These are phyloP conservation scores for Antechinus flavipes DNA, from an alignment of 2,113 vertebrate genomes.

Conservation along the genomic window DNA sequence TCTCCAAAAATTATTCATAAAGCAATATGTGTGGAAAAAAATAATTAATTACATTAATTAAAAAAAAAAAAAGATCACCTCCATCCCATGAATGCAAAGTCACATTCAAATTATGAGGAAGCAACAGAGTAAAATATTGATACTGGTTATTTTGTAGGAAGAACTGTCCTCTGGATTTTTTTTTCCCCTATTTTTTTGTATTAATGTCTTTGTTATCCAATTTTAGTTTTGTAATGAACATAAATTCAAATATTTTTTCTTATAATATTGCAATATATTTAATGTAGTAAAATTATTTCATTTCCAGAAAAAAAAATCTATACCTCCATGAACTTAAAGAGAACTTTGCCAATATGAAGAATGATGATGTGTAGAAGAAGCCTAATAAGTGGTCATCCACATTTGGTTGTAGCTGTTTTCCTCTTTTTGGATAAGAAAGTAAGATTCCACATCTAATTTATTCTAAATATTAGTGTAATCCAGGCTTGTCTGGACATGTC, in stretches of 20 bases:
- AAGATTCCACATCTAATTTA: background rate
- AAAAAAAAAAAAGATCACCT: too few relatives aligned
- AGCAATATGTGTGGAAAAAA: too few relatives aligned
- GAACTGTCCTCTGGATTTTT: background rate
- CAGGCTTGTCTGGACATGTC: background rate
- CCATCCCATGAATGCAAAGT: background rate
- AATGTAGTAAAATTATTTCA: constrained; percentile 33
- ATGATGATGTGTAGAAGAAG: background rate
- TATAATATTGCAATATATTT: constrained; percentile 6
- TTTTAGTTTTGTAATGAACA: constrained; percentile 39
- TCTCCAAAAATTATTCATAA: too few relatives aligned
- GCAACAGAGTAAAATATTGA: background rate
- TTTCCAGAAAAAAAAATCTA: background rate
- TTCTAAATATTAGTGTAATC: background rate
- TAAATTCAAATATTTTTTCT: constrained; percentile 2
- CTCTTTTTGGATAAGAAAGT: background rate
- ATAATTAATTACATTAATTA: too few relatives aligned
- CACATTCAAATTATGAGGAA: background rate
- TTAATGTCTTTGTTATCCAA: constrained; percentile 1
- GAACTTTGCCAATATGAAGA: background rate
- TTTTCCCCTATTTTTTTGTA: background rate
- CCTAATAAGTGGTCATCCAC: background rate
- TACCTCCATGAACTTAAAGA: background rate
- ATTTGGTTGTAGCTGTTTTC: background rate
- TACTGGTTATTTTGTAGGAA: background rate